phyloP scores from a whole-genome alignment of 2,797 vertebrate genomes.

The Peromyscus nudipes region DNA sequence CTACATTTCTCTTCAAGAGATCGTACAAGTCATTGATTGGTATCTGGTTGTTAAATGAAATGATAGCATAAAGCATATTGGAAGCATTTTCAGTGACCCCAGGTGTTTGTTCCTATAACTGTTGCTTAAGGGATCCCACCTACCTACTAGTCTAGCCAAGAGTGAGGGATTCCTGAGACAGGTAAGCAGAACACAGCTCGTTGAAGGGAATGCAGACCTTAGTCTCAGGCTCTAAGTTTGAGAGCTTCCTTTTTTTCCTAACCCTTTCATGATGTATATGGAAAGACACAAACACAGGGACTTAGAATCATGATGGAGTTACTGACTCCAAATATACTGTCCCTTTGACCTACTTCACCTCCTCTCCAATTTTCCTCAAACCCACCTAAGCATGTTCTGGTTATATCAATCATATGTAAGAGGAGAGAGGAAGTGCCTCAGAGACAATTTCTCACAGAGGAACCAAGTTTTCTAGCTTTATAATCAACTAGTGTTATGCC shows the following conservation, averaged over 20 bases:
- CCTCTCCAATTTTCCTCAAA: not conserved
- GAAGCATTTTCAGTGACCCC: not conserved
- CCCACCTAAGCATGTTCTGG: not conserved
- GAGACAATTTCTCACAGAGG: not conserved
- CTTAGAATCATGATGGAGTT: not conserved
- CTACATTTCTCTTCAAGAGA: not conserved
- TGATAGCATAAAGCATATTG: not conserved
- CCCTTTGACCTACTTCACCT: not conserved
- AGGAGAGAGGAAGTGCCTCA: not conserved
- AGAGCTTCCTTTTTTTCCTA: not conserved
- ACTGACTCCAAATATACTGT: not conserved
- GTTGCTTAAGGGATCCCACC: not conserved
- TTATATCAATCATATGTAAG: not conserved
- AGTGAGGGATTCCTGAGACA: not conserved
- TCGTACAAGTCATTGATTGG: constrained; percentile 13
- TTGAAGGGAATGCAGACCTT: not conserved
- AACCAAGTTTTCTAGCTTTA: not conserved
- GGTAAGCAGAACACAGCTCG: not conserved
- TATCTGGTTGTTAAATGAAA: constrained; percentile 11
- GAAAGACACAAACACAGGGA: not conserved
- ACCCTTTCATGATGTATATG: not conserved
- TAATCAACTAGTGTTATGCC: not conserved
- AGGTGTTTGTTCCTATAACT: not conserved
- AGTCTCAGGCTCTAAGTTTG: not conserved
- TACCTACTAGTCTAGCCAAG: not conserved